Evolutionary conservation across 2,797 vertebrate species (phyloP).

Genomic region (Typhlichthys subterraneus): DNA sequence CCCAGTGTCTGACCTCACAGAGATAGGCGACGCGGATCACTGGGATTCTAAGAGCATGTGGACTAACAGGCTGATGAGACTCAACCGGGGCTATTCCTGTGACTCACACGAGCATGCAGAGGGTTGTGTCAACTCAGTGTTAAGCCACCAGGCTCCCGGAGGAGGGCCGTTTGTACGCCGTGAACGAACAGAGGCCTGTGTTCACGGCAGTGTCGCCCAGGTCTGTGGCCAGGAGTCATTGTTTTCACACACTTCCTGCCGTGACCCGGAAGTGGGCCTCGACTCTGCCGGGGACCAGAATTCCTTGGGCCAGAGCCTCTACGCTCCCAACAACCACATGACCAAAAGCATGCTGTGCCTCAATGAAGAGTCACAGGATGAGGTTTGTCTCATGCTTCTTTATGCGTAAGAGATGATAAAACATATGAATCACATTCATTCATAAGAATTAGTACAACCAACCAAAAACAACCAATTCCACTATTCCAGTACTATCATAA

Average conservation of each 20-base stretch:
- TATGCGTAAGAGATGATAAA: neutral
- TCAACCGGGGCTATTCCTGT: conserved; percentile 54
- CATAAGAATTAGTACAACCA: no score
- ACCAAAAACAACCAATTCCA: no score
- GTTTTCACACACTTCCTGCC: conserved; percentile 16
- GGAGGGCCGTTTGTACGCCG: conserved; percentile 5
- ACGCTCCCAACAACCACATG: conserved; percentile 72
- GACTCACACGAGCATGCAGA: conserved; percentile 45
- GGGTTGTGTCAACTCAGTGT: conserved; percentile 11
- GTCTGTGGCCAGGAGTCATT: conserved; percentile 18
- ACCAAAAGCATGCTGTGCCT: conserved; percentile 82
- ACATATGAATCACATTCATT: no score
- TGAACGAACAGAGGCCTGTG: conserved; percentile 11
- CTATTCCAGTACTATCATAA: no score
- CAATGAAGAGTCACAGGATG: conserved; percentile 77
- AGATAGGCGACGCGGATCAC: conserved; percentile 72
- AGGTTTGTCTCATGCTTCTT: conserved; percentile 57
- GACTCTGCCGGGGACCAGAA: conserved; percentile 31
- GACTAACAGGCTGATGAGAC: conserved; percentile 53
- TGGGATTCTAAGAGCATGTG: conserved; percentile 49
- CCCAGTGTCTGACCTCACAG: conserved; percentile 76
- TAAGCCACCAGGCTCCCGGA: neutral
- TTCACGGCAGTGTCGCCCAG: conserved; percentile 12
- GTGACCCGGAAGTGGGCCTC: conserved; percentile 30
- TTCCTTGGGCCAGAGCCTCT: conserved; percentile 43